Conservation (phyloP, 1,140 invertebrate species). For the Diploscapter pachys region DNA sequence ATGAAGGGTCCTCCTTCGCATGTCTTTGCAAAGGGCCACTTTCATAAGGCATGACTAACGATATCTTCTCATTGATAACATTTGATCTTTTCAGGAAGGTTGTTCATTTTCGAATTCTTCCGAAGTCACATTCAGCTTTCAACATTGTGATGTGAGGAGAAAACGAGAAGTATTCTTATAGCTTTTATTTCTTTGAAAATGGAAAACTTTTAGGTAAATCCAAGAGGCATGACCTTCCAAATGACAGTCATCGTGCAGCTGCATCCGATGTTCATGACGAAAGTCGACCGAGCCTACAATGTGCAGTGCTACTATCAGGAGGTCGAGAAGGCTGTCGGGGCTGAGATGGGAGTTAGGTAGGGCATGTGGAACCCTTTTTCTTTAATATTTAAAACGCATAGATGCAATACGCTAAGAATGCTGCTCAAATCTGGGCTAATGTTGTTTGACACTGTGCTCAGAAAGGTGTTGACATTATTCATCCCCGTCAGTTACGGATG, state of each 20-base stretch:
- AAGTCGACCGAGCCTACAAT: slow-evolving; percentile 50
- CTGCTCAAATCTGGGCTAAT: too few relatives aligned
- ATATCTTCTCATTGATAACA: background rate
- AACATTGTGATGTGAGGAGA: slow-evolving; percentile 53
- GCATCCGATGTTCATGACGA: slow-evolving; percentile 46
- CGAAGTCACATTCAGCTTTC: slow-evolving; percentile 41
- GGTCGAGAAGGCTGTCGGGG: slow-evolving; percentile 44
- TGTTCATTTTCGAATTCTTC: slow-evolving; percentile 37
- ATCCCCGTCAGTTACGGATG: slow-evolving; percentile 1
- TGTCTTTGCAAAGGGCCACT: slow-evolving; percentile 55
- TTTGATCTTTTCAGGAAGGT: slow-evolving; percentile 29
- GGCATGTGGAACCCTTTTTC: background rate
- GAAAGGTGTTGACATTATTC: slow-evolving; percentile 20
- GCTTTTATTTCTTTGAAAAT: background rate
- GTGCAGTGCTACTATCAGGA: slow-evolving; percentile 57
- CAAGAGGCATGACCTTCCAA: slow-evolving; percentile 50
- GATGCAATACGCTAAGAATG: too few relatives aligned
- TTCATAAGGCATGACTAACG: slow-evolving; percentile 37
- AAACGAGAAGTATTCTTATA: slow-evolving; percentile 46
- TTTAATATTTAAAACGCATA: too few relatives aligned
- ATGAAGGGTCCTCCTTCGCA: slow-evolving; percentile 42
- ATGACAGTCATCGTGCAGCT: slow-evolving; percentile 57
- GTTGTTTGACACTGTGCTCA: background rate
- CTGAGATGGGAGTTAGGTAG: slow-evolving; percentile 49
- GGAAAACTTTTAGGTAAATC: slow-evolving; percentile 42